phyloP scores from a whole-genome alignment of 2,113 vertebrate genomes.

The Echinops telfairi region DNA sequence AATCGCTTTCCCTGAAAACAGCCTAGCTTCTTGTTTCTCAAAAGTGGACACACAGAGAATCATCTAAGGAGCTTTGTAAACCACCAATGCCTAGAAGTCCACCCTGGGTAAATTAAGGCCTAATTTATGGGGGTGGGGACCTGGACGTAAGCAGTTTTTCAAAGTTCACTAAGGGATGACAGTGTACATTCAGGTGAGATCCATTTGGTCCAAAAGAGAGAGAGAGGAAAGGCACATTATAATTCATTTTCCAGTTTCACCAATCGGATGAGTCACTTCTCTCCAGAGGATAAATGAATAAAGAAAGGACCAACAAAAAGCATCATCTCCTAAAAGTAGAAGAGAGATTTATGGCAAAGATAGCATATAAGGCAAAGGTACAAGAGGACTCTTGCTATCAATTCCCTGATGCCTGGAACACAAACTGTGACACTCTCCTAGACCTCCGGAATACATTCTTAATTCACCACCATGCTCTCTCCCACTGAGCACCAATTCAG shows the following conservation, averaged over 20 bases:
- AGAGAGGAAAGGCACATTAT: background rate
- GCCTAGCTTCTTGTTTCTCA: background rate
- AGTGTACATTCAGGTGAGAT: background rate
- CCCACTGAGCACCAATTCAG: background rate
- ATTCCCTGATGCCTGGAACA: background rate
- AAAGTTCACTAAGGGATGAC: background rate
- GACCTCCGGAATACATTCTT: background rate
- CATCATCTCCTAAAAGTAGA: background rate
- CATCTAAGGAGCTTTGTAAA: background rate
- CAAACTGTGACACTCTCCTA: background rate
- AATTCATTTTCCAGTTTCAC: background rate
- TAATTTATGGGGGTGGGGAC: rapidly evolving
- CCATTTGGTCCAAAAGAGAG: background rate
- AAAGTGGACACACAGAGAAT: background rate
- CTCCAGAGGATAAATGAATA: background rate
- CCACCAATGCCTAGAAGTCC: background rate
- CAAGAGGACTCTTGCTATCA: background rate
- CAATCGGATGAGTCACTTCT: background rate
- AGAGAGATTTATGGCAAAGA: background rate
- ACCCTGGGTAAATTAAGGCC: background rate
- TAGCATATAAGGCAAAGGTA: background rate
- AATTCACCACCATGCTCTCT: background rate
- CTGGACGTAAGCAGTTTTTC: background rate
- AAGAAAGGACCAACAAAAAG: background rate
- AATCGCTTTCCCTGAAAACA: background rate